These are phyloP conservation scores for Porites divaricata DNA, from an alignment of 92 coral and sea anemone species.

Conservation along the genomic window DNA sequence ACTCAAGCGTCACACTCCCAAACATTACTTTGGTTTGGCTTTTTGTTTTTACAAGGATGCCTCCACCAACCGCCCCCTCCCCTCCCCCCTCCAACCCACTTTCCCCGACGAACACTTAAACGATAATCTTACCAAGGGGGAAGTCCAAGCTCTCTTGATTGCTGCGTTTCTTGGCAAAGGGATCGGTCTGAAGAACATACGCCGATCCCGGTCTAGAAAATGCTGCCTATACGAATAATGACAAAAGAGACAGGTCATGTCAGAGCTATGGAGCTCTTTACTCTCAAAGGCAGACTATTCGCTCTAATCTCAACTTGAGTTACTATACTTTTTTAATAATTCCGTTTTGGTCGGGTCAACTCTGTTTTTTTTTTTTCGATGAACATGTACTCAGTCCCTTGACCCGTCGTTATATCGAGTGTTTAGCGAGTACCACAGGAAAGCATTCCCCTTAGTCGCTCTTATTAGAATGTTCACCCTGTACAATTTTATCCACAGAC, in stretches of 20 bases:
- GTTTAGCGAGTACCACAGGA: background rate
- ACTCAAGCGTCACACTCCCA: no score
- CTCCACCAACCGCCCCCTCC: no score
- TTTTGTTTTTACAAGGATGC: no score
- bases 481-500: background rate
- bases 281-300: no score
- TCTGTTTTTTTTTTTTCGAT: no score
- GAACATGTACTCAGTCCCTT: no score
- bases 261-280: background rate
- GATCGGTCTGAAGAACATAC: constrained; percentile 57
- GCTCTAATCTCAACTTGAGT: no score
- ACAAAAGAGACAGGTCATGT: background rate
- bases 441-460: background rate
- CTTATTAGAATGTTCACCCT: background rate
- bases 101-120: background rate
- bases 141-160: constrained; percentile 36
- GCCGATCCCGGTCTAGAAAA: constrained; percentile 82
- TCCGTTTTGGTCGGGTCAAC: no score
- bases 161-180: constrained; percentile 24
- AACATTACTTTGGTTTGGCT: no score
- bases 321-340: no score
- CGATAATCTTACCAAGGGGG: constrained; percentile 20
- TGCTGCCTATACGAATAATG: constrained; percentile 51
- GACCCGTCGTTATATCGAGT: no score
- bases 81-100: no score